These are phyloP conservation scores for Chrysopa pallens DNA, from an alignment of 1,140 invertebrate species.

Conservation along the genomic window DNA sequence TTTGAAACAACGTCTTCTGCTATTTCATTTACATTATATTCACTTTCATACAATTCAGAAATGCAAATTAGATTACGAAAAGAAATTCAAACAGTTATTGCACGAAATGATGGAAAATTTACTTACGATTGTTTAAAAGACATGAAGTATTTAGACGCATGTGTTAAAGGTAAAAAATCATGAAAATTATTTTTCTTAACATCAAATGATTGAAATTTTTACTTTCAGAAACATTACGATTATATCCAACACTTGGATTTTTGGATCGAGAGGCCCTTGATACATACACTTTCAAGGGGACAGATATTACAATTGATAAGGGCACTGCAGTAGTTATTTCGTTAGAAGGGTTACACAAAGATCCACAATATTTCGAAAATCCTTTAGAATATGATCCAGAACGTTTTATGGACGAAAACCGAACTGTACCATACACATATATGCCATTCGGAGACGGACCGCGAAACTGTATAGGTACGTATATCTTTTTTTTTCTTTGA, in stretches of 20 bases:
- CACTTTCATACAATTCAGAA: conserved; percentile 29
- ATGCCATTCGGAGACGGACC: conserved; percentile 19
- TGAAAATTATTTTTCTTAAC: no score
- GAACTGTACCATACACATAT: conserved; percentile 16
- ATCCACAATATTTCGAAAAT: conserved; percentile 2
- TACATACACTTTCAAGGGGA: conserved; percentile 24
- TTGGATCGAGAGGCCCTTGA: conserved; percentile 28
- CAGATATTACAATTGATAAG: conserved; percentile 21
- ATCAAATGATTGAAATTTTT: background rate
- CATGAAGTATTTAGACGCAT: conserved; percentile 20
- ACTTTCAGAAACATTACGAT: conserved; percentile 31
- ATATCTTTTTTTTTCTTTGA: background rate
- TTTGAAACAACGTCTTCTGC: conserved; percentile 38
- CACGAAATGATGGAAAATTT: conserved; percentile 12
- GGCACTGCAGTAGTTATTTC: conserved; percentile 23
- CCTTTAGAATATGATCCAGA: conserved; percentile 19
- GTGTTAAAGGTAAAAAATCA: conserved; percentile 12
- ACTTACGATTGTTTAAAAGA: conserved; percentile 18
- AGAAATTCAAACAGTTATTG: conserved; percentile 27
- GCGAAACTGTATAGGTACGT: conserved; percentile 18
- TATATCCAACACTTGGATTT: conserved; percentile 36
- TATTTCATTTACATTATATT: conserved; percentile 24
- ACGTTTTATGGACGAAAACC: conserved; percentile 14
- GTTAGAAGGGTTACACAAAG: conserved; percentile 17
- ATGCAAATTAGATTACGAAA: conserved; percentile 24